Evolutionary conservation across 2,113 vertebrate species (phyloP).

Genomic region (Pedetes capensis): DNA sequence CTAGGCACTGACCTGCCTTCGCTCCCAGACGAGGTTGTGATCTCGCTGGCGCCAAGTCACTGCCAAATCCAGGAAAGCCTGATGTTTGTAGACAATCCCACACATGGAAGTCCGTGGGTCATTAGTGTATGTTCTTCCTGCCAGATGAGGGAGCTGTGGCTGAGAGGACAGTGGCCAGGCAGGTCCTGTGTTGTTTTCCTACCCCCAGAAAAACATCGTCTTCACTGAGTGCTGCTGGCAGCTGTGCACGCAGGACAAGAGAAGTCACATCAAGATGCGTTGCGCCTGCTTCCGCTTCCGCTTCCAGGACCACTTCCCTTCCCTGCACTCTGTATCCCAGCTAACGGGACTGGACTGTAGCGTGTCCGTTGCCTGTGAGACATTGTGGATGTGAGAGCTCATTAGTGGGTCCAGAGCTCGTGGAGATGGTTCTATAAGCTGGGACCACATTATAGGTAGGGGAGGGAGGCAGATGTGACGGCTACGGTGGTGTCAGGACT

Average conservation of each 20-base stretch:
- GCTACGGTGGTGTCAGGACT: not conserved
- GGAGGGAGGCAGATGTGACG: not conserved
- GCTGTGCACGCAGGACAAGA: not conserved
- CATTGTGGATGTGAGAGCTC: not conserved
- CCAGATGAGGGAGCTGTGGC: not conserved
- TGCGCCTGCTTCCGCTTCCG: not conserved
- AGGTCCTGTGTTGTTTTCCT: not conserved
- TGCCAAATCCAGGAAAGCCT: not conserved
- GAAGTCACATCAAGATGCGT: not conserved
- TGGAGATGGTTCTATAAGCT: not conserved
- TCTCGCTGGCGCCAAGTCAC: not conserved
- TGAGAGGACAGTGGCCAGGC: not conserved
- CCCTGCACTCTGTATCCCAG: not conserved
- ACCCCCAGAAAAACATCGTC: not conserved
- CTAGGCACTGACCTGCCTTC: not conserved
- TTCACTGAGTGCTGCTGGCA: not conserved
- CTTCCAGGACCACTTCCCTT: not conserved
- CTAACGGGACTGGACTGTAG: not conserved
- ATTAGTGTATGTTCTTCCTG: not conserved
- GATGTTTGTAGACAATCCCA: not conserved
- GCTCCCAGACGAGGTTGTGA: not conserved
- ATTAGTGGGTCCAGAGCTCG: not conserved
- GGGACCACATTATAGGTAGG: not conserved
- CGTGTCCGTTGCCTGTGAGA: rapidly evolving
- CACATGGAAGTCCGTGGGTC: not conserved